Evolutionary conservation across 2,888 invertebrate species (phyloP).

Genomic region (Camponotus fellah): DNA sequence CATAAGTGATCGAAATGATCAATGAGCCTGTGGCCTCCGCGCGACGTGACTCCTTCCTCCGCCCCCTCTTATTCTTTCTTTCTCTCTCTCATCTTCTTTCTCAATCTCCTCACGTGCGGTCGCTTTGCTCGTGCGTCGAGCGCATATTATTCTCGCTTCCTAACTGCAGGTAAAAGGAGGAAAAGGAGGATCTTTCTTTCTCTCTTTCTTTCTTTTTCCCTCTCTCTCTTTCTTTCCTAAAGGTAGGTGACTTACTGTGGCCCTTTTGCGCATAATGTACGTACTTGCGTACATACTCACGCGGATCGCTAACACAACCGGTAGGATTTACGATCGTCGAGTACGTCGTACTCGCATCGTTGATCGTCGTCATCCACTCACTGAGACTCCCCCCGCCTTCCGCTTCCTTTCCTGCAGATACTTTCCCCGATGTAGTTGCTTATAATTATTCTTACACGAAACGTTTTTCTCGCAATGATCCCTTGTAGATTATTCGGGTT

Average conservation of each 20-base stretch:
- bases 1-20: conserved; percentile 84
- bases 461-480: conserved; percentile 32
- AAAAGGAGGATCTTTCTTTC: conserved; percentile 10
- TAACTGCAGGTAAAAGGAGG: conserved; percentile 55
- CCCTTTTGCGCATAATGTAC: conserved; percentile 68
- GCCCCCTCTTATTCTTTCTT: conserved; percentile 21
- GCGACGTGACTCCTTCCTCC: conserved; percentile 68
- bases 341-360: conserved; percentile 45
- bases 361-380: conserved; percentile 57
- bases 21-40: conserved; percentile 77
- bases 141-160: conserved; percentile 62
- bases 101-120: conserved; percentile 46
- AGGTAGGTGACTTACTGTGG: conserved; percentile 69
- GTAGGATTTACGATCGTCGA: conserved; percentile 74
- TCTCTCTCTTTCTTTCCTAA: conserved; percentile 23
- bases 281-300: conserved; percentile 61
- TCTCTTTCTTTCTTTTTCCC: too few species aligned
- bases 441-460: conserved; percentile 40
- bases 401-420: background rate
- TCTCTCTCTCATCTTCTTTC: conserved; percentile 23
- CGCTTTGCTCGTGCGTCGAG: conserved; percentile 59
- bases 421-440: conserved; percentile 43
- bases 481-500: conserved; percentile 39
- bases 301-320: conserved; percentile 56
- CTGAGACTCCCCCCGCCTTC: background rate